These are phyloP conservation scores for Tholera decimalis DNA, from an alignment of 2,888 invertebrate species.

Conservation along the genomic window DNA sequence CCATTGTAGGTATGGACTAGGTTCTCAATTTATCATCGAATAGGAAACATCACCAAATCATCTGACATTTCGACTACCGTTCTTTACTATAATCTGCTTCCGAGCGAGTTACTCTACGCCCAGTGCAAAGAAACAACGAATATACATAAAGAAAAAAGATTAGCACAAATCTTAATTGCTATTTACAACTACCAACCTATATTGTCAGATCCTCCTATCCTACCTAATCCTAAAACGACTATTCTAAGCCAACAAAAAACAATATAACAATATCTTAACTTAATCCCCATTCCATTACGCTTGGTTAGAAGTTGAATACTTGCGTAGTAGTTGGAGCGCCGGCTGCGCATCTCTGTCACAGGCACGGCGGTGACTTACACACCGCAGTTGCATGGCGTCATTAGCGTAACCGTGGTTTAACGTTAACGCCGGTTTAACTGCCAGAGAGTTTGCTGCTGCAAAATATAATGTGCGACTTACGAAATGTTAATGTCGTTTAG, in stretches of 20 bases:
- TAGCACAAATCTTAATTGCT: not conserved
- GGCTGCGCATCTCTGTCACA: conserved; percentile 55
- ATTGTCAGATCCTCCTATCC: not conserved
- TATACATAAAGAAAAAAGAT: not conserved
- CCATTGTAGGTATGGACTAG: not conserved
- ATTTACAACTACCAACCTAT: not conserved
- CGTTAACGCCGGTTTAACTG: conserved; percentile 73
- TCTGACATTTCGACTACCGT: too few relatives aligned
- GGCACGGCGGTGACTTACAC: conserved; percentile 57
- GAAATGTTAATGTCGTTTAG: conserved; percentile 34
- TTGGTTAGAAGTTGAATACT: conserved; percentile 61
- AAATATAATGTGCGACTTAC: conserved; percentile 42
- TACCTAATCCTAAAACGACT: not conserved
- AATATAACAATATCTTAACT: conserved; percentile 43
- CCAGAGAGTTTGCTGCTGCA: conserved; percentile 42
- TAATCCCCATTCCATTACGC: conserved; percentile 51
- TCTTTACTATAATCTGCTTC: not conserved
- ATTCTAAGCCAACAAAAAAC: conserved; percentile 27
- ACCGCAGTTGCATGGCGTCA: conserved; percentile 68
- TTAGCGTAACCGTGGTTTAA: conserved; percentile 74
- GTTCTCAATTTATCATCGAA: not conserved
- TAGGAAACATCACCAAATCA: too few relatives aligned
- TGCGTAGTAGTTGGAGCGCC: conserved; percentile 62
- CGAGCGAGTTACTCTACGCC: not conserved
- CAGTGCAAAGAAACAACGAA: not conserved